Evolutionary conservation across 1,140 invertebrate species (phyloP), one percentile per base, ranked within the genome.

Genomic region (Pygmarrhopalites habei): DNA sequence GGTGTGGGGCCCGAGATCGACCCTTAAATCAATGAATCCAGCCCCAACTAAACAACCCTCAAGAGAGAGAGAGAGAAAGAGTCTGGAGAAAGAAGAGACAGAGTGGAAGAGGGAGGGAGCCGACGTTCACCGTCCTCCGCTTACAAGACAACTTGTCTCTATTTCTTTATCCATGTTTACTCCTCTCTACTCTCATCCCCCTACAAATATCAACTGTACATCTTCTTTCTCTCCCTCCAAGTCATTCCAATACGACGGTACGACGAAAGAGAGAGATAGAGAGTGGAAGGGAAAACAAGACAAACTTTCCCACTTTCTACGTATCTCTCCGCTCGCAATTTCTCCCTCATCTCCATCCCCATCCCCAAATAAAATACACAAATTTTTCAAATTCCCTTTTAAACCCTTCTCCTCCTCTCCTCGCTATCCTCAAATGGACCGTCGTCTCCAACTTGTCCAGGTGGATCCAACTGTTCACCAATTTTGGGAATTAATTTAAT

Each of bases 11-110:
- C 55, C 60, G 30, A 63, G 53, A 57, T 63, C 61, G 53, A 63
- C 61, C 61, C 61, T 63, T 63, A 63, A 63, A 63, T 63, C 61
- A 63, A 63, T 63, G 61, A 63, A 57, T 63, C 61, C 58, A n/a
- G n/a, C 58, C 61, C 61, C 49, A 53, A 49, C 30, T 47, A 58
- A 63, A 63, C 61, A 63, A 63, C 52, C 52, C 61, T 62, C 60
- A 57, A 29, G 61, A 63, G 61, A 63, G 39, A 35, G 26, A 62
- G 44, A 32, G 19, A 35, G 58, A 60, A 30, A 49, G 23, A 12
- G n/a, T 12, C 39, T n/a, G n/a, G n/a, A n/a, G n/a, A n/a, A n/a
- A n/a, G n/a, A n/a, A n/a, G n/a, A n/a, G n/a, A n/a, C n/a, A n/a
- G n/a, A n/a, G n/a, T n/a, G n/a, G n/a, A n/a, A n/a, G n/a, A n/a